Evolutionary conservation across 2,888 invertebrate genomes (phyloP).

Genomic region (Gastracanthus pulcherrimus): DNA sequence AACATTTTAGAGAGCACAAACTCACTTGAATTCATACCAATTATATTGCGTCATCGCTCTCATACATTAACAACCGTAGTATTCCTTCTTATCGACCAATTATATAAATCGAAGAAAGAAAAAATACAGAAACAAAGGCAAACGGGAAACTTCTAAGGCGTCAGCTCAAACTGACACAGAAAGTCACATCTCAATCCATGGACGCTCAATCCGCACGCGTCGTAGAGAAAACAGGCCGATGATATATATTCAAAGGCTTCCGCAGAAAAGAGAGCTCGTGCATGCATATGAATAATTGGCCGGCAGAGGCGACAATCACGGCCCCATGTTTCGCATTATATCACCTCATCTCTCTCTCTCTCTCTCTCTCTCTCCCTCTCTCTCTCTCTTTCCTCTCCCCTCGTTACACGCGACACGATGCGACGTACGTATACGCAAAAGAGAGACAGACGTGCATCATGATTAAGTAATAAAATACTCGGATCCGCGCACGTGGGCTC

Average conservation of each 20-base stretch:
- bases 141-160: background rate
- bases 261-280: background rate
- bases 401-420: background rate
- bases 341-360: constrained; percentile 43
- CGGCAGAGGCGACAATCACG: constrained; percentile 12
- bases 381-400: no score
- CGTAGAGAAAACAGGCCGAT: background rate
- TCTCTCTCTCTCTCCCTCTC: background rate
- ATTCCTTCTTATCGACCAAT: no score
- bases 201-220: no score
- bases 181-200: constrained; percentile 23
- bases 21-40: no score
- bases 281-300: constrained; percentile 55
- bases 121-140: background rate
- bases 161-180: background rate
- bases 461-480: constrained; percentile 78
- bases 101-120: no score
- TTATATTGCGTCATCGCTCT: no score
- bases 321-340: constrained; percentile 8
- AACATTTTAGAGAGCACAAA: no score
- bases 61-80: no score
- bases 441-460: constrained; percentile 71
- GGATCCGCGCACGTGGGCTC: constrained; percentile 64
- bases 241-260: constrained; percentile 18
- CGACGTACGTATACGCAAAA: no score